Percentiles rank a stretch among this genome's conserved stretches.
These are phyloP conservation scores for Agrilus cyanescens DNA, from an alignment of 2,888 invertebrate genomes.

Conservation along the genomic window DNA sequence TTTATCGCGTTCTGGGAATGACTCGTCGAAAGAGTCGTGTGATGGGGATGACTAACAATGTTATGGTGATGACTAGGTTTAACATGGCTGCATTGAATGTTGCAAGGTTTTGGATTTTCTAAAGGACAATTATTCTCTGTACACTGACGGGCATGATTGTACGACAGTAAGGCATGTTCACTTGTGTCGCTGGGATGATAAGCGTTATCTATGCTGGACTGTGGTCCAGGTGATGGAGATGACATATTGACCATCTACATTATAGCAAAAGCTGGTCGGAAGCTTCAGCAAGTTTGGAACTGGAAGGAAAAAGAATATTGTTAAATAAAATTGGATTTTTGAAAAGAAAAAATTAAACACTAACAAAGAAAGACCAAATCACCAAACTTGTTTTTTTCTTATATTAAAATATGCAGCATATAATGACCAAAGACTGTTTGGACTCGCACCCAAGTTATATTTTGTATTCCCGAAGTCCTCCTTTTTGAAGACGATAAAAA, in stretches of 20 bases:
- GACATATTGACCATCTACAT: conserved; percentile 17
- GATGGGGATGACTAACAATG: conserved; percentile 15
- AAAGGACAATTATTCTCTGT: conserved; percentile 20
- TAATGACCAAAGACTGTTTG: no score
- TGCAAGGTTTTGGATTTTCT: conserved; percentile 20
- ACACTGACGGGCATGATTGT: conserved; percentile 27
- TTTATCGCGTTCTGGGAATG: conserved; percentile 24
- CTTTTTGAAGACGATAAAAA: no score
- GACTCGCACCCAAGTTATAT: no score
- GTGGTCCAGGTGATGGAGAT: conserved; percentile 30
- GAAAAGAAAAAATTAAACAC: neutral
- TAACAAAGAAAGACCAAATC: no score
- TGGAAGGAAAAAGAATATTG: conserved; percentile 6
- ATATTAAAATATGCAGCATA: no score
- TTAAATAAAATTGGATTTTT: conserved; percentile 1
- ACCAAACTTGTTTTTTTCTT: no score
- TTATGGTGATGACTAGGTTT: conserved; percentile 19
- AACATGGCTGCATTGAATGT: conserved; percentile 21
- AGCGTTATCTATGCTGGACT: conserved; percentile 27
- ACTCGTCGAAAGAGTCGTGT: conserved; percentile 21
- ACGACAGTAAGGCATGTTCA: conserved; percentile 29
- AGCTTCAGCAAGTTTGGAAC: conserved; percentile 4
- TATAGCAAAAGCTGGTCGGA: neutral
- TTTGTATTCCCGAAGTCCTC: no score
- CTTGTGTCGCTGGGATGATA: conserved; percentile 32